Evolutionary conservation across 2,888 invertebrate species (phyloP).

Genomic region (Anarsia innoxiella): DNA sequence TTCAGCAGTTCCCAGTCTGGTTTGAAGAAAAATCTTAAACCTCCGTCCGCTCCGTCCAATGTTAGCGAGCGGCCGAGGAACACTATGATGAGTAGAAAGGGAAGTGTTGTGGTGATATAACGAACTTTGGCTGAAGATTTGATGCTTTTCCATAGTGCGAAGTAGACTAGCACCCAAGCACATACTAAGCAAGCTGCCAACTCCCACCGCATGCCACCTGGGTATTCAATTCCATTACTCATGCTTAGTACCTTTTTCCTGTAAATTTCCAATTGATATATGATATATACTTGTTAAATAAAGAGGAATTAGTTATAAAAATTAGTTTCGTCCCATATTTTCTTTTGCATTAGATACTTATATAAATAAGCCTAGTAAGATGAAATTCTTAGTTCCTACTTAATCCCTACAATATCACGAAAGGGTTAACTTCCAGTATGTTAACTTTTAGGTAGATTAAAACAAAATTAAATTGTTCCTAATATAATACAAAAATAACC

Average conservation of each 20-base stretch:
- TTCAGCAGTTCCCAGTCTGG: conserved; percentile 89
- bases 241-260: conserved; percentile 92
- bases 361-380: too few species aligned
- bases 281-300: too few species aligned
- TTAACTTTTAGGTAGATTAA: too few species aligned
- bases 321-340: too few species aligned
- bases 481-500: background rate
- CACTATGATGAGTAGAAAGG: conserved; percentile 90
- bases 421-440: too few species aligned
- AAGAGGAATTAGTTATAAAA: too few species aligned
- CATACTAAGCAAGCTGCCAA: conserved; percentile 90
- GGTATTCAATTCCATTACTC: conserved; percentile 87
- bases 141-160: conserved; percentile 97
- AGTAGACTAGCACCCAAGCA: conserved; percentile 96
- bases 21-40: conserved; percentile 89
- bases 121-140: conserved; percentile 94
- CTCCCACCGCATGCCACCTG: conserved; percentile 90
- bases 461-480: too few species aligned
- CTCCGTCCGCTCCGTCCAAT: conserved; percentile 89
- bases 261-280: conserved; percentile 48
- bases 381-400: too few species aligned
- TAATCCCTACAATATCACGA: too few species aligned
- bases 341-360: too few species aligned
- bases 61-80: conserved; percentile 92
- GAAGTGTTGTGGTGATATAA: conserved; percentile 95